A percentile compares a stretch with the other conserved stretches of the same genome.
phyloP scores from a whole-genome alignment of 1,140 invertebrate genomes.

The Saxidomus purpurata region DNA sequence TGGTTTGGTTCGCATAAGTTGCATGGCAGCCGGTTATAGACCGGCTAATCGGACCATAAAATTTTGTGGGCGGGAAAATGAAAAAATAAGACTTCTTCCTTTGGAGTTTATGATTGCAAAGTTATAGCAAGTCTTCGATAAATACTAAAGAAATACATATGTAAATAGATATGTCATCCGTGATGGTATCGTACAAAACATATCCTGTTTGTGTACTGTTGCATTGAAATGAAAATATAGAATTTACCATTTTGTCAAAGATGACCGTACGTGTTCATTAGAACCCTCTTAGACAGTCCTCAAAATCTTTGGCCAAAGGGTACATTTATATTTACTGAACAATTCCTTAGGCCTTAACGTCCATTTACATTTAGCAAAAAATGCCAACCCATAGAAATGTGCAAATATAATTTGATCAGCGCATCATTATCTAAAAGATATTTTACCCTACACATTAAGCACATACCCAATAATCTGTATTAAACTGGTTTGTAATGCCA shows the following conservation, averaged over 20 bases:
- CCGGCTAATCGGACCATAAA: slow-evolving; percentile 24
- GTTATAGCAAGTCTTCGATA: neutral
- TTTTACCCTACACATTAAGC: neutral
- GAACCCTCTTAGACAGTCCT: too few relatives aligned
- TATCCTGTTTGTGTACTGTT: too few relatives aligned
- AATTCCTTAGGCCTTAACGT: too few relatives aligned
- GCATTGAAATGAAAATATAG: too few relatives aligned
- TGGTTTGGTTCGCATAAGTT: slow-evolving; percentile 15
- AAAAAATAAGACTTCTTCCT: neutral
- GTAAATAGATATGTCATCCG: neutral
- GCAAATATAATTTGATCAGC: neutral
- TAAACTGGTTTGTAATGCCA: slow-evolving; percentile 33
- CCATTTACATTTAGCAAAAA: too few relatives aligned
- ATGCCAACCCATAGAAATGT: too few relatives aligned
- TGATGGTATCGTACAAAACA: too few relatives aligned
- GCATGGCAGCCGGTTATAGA: slow-evolving; percentile 28
- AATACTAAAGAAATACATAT: neutral
- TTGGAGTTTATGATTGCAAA: neutral
- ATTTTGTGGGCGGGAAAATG: slow-evolving; percentile 41
- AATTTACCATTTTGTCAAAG: too few relatives aligned
- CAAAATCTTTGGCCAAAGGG: too few relatives aligned
- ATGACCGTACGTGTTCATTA: too few relatives aligned
- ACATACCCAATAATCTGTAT: slow-evolving; percentile 36
- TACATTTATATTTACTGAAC: too few relatives aligned
- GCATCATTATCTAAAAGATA: slow-evolving; percentile 5